These are phyloP conservation scores for Abrostola tripartita DNA, from an alignment of 2,888 invertebrate species.

Conservation along the genomic window DNA sequence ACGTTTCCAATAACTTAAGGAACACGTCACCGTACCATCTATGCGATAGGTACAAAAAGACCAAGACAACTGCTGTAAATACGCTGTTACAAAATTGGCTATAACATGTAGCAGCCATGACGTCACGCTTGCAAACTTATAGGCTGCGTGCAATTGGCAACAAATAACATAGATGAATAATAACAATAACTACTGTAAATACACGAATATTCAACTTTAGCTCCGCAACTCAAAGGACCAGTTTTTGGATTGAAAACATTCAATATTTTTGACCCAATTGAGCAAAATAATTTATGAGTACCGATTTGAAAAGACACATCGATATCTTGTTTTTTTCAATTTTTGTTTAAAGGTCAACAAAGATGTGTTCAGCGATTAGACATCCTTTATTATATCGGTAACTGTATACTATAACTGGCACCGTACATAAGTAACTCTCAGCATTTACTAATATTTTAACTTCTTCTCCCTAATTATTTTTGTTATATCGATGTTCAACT, in stretches of 20 bases:
- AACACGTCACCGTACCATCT: slow-evolving; percentile 37
- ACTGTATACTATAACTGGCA: slow-evolving; percentile 32
- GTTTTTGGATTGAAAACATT: neutral
- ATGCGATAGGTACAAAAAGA: slow-evolving; percentile 6
- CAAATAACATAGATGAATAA: slow-evolving; percentile 24
- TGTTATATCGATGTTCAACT: slow-evolving; percentile 19
- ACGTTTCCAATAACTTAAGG: neutral
- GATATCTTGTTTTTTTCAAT: slow-evolving; percentile 46
- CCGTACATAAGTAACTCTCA: slow-evolving; percentile 25
- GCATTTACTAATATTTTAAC: slow-evolving; percentile 23
- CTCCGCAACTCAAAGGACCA: slow-evolving; percentile 33
- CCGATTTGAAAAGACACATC: slow-evolving; percentile 7
- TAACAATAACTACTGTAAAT: slow-evolving; percentile 57
- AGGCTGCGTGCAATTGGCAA: slow-evolving; percentile 56
- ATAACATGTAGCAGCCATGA: slow-evolving; percentile 71
- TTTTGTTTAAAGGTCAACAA: slow-evolving; percentile 50
- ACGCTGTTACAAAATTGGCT: slow-evolving; percentile 63
- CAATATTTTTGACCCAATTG: neutral
- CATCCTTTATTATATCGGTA: slow-evolving; percentile 52
- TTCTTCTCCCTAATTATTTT: slow-evolving; percentile 5
- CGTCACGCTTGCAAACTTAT: slow-evolving; percentile 56
- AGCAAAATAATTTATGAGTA: neutral
- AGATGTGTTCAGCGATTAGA: slow-evolving; percentile 52
- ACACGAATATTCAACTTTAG: slow-evolving; percentile 47
- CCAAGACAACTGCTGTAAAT: slow-evolving; percentile 72